These are phyloP conservation scores for Heliocidaris tuberculata DNA, from an alignment of 35 echinoderm and acorn worm genomes.

Conservation along the genomic window DNA sequence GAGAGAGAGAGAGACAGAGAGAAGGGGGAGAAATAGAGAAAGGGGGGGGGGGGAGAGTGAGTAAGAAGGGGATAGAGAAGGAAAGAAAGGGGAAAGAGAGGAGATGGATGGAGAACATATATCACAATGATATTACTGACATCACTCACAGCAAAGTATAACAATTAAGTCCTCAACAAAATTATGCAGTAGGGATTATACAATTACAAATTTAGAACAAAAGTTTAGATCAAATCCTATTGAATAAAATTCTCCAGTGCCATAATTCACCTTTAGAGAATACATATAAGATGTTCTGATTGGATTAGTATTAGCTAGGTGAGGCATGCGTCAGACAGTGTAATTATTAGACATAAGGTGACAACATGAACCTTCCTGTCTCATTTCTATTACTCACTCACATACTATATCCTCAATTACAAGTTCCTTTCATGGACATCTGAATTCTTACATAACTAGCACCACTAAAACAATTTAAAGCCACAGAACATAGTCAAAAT, in stretches of 20 bases:
- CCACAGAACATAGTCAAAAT: no score
- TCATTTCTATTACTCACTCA: neutral
- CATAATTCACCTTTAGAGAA: neutral
- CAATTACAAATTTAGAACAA: no score
- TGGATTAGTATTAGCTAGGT: neutral
- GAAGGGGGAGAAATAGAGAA: neutral
- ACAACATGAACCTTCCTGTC: neutral
- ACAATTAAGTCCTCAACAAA: no score
- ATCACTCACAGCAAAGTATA: no score
- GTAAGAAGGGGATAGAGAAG: neutral
- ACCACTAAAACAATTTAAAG: no score
- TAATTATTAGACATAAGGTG: neutral
- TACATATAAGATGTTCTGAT: neutral
- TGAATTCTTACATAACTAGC: no score
- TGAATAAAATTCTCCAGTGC: neutral
- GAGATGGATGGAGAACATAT: no score
- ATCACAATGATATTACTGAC: no score
- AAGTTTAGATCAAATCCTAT: neutral
- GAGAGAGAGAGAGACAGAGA: neutral
- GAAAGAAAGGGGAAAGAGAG: neutral
- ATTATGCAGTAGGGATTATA: no score
- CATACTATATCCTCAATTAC: neutral
- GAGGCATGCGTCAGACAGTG: neutral
- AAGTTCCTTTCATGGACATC: no score
- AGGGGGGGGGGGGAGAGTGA: neutral